Evolutionary conservation across 2,113 vertebrate genomes (phyloP).

Genomic region (Spilogale gracilis): DNA sequence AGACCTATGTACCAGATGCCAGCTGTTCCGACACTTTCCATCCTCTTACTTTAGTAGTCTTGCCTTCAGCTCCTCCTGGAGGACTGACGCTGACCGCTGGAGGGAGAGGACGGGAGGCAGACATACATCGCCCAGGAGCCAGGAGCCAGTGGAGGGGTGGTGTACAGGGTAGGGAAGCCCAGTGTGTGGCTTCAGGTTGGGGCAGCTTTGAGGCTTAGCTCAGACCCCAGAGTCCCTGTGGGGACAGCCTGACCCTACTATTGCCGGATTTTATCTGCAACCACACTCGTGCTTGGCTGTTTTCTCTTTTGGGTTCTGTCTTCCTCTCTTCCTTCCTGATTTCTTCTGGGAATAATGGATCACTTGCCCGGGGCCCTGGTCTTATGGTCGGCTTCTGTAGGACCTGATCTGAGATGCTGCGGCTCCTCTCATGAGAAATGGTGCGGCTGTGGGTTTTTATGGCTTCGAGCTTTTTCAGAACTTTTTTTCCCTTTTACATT

Average conservation of each 20-base stretch:
- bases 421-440: background rate
- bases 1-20: background rate
- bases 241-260: background rate
- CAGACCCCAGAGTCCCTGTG: background rate
- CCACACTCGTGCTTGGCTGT: background rate
- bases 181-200: background rate
- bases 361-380: background rate
- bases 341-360: background rate
- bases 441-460: background rate
- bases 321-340: background rate
- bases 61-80: background rate
- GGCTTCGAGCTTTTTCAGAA: background rate
- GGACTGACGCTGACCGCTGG: background rate
- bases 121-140: background rate
- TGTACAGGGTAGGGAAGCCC: accelerated
- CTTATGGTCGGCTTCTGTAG: background rate
- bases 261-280: background rate
- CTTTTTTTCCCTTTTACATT: background rate
- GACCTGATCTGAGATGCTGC: background rate
- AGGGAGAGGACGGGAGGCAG: background rate
- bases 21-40: too few species aligned
- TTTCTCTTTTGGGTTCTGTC: background rate
- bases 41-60: too few species aligned
- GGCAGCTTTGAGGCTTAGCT: background rate
- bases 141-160: too few species aligned